Evolutionary conservation across 2,888 invertebrate genomes (phyloP), one percentile per base, ranked within the genome.

Genomic region (Epistrophella euchroma): DNA sequence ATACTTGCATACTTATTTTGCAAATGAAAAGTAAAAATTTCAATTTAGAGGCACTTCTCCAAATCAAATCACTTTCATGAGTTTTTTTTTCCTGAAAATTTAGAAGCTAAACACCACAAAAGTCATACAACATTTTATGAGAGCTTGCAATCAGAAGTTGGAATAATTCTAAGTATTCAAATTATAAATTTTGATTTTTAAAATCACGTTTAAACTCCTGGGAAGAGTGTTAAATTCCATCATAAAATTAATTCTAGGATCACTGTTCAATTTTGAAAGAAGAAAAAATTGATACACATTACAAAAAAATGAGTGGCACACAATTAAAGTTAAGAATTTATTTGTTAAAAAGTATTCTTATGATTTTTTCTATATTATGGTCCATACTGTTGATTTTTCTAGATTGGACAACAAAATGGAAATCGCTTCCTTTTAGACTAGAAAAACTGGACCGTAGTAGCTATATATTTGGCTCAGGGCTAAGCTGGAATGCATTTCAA

Each of bases 371-470:
- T 28, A 50, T 25, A 22, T 50, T 28, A 25, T 66, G 66, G 66
- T 66, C 66, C 66, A 66, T 47, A 13, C 66, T 66, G 66, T 66
- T 66, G 7, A 66, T 66, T 28, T 66, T 66, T 66, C 19, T 66
- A 66, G 66, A 66, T 66, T 32, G 45, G 66, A 66, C 66, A 32
- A 19, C 66, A 17, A 47, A 32, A 66, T 66, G 47, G 66, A 66
- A 66, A 64, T 13, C 19, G 66, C 19, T 43, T 43, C 43, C 62
- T 43, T 62, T 66, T 47, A 66, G 47, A 47, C 32, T 66, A 47
- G 47, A 47, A 66, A 66, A 66, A 47, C 28, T n/a, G 47, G 66
- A 66, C 13, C 32, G 35, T 66, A 66, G 35, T 66, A 66, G 17
- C 47, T 66, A 47, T 66, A 66, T 47, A 17, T 66, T 66, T 66